Base-by-base conservation (phyloP, 2,797 vertebrate species). In the Hemitrygon akajei region DNA sequence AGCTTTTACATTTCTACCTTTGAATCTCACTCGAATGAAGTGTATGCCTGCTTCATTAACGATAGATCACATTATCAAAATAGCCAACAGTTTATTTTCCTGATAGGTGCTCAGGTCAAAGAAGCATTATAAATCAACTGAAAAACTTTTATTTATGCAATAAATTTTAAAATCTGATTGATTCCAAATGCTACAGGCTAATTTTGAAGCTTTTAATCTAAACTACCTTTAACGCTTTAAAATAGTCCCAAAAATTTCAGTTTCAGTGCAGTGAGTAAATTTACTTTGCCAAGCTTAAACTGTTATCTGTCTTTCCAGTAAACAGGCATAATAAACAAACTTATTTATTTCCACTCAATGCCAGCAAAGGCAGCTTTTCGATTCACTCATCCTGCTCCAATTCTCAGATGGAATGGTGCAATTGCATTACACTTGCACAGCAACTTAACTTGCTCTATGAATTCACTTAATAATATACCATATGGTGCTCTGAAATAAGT, bases 171-270 rank as follows among this genome's bases (percentile, higher is more conserved):
- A 96, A 95, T 95, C 93, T 95, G 95, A 96, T 95, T 95, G 96
- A 96, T 95, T 95, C 94, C 95, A 94, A 93, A 93, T 40, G 95
- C 60, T 95, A 84, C 79, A 0, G 95, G 94, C 94, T 84, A 22
- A 94, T 95, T 96, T 95, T 94, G 94, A 94, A 95, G 95, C 94
- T 93, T 27, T 95, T 95, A 95, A 96, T 95, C 93, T 94, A 95
- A 95, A 95, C 94, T 3, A 93, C 91, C 94, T 94, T 71, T 96
- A 96, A 96, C 91, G 79, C 86, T 80, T 81, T 95, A 95, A 96
- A 95, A 94, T 93, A 95, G 95, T 96, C 93, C 66, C 94, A 91
- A 94, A 93, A 94, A 95, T 95, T 96, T 96, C 94, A 94, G 71
- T 60, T 84, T 93, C 56, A 71, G 56, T 75, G 76, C 76, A 73